Percentiles rank a stretch among this genome's conserved stretches.
Conservation (phyloP, 2,797 vertebrate genomes). For the Ammospiza maritima region DNA sequence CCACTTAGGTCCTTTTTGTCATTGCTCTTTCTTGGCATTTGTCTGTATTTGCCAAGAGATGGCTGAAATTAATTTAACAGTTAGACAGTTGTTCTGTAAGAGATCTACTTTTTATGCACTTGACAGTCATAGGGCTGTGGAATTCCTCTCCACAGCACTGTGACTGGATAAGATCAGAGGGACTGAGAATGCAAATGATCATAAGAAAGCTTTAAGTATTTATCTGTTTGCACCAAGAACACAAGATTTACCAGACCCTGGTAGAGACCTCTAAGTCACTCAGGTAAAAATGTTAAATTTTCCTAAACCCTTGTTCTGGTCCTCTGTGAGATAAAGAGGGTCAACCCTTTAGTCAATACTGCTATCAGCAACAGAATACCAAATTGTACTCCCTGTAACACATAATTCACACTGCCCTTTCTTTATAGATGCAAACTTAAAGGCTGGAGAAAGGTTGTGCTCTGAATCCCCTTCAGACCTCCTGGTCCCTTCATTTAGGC, state of each 20-base stretch:
- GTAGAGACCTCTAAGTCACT: constrained; percentile 25
- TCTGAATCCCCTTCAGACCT: neutral
- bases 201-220: constrained; percentile 18
- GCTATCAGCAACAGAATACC: neutral
- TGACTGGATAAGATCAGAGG: neutral
- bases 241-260: constrained; percentile 16
- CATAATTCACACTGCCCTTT: neutral
- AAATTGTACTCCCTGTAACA: neutral
- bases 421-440: neutral
- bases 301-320: constrained; percentile 29
- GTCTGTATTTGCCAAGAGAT: constrained; percentile 34
- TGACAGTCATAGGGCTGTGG: neutral
- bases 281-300: constrained; percentile 53
- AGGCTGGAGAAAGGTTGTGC: neutral
- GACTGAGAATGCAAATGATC: neutral
- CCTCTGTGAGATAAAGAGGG: constrained; percentile 1
- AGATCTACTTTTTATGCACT: neutral
- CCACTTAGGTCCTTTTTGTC: neutral
- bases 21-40: neutral
- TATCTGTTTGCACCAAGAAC: neutral
- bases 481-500: neutral
- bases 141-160: neutral
- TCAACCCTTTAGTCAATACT: neutral
- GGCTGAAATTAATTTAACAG: neutral
- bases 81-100: neutral